A percentile compares a stretch with the other conserved stretches of the same genome.
phyloP scores from a whole-genome alignment of 2,797 vertebrate species.

The Diglossa cyanea region DNA sequence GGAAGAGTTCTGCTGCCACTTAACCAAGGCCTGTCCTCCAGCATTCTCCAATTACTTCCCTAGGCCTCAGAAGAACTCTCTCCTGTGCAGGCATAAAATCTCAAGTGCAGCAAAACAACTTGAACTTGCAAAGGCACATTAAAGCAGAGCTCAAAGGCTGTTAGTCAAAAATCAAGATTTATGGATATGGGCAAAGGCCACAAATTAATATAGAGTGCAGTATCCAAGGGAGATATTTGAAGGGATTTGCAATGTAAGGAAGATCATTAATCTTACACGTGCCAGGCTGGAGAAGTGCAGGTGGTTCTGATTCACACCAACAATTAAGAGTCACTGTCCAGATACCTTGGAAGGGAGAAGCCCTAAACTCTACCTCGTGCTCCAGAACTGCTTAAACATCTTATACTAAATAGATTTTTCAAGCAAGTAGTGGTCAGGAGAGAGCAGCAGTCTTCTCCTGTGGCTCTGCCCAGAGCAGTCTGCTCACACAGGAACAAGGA shows the following conservation, averaged over 20 bases:
- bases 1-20: neutral
- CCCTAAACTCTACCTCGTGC: neutral
- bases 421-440: neutral
- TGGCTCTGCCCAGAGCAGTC: neutral
- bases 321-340: neutral
- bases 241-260: neutral
- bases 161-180: conserved; percentile 18
- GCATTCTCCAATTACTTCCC: neutral
- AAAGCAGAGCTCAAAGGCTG: conserved; percentile 24
- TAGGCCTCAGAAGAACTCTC: neutral
- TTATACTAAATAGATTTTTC: neutral
- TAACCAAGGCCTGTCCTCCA: neutral
- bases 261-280: neutral
- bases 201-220: conserved; percentile 1
- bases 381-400: neutral
- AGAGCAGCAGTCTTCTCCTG: neutral
- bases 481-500: neutral
- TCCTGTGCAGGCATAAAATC: neutral
- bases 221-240: neutral
- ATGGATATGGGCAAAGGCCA: conserved; percentile 7
- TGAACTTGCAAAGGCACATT: conserved; percentile 15
- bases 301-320: neutral
- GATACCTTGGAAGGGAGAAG: neutral
- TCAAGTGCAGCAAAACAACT: conserved; percentile 10
- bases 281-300: neutral